Base-by-base conservation (phyloP, 2,888 invertebrate species). In the Penaeus monodon region DNA sequence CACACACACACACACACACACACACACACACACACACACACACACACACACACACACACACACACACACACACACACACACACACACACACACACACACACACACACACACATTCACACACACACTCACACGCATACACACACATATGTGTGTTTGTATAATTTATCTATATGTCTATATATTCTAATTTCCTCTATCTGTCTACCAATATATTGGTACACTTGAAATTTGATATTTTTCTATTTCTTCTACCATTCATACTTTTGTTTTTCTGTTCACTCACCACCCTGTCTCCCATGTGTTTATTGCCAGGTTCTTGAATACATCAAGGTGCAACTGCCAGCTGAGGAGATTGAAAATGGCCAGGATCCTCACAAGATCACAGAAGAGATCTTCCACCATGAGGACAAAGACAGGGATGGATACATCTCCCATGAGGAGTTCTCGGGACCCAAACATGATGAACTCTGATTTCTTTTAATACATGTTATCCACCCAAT, bases 371-470 rank as follows among this genome's bases (percentile, higher is more conserved):
- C 89, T 33, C 88, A 98, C 92, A 97, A 97, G 92, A 94, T 98
- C 86, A 97, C 98, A 14, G 97, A 98, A 92, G 98, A 98, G 93
- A 98, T 99, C 92, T 98, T 99, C 95, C 97, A 97, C 92, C 98
- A 98, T 92, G 98, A 99, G 93, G 98, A 99, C 92, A 97, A 96
- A 92, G 98, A 99, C 93, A 97, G 97, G 93, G 98, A 99, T 92
- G 98, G 98, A 89, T 97, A 95, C 93, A 98, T 99, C 91, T 98
- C 98, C 90, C 97, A 97, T 93, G 96, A 96, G 80, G 98, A 99
- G 93, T 99, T 99, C 94, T 97, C 97, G 49, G 98, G 98, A 7
- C 98, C 98, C 27, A 98, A 99, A 92, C 98, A 98, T 93, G 99
- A 99, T 92, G 99, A 98, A 93, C 95, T 99, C 92, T 98, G 96